Base-by-base conservation (phyloP, 1,140 invertebrate species). In the Thaumetopoea pityocampa region DNA sequence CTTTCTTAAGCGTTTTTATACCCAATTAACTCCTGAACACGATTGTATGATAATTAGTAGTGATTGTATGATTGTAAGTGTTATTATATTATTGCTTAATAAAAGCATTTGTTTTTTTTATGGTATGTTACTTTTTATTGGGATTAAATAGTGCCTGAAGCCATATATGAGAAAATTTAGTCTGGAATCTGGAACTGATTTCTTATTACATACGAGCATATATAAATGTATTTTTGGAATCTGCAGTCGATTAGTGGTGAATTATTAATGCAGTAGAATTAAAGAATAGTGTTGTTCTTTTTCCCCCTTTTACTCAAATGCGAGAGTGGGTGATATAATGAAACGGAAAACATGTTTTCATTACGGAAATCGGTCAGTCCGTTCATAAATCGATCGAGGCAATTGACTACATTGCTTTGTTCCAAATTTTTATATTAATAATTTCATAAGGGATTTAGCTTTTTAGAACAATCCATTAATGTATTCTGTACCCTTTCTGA, bases 381-480 rank as follows among this genome's bases (percentile, higher is more conserved):
- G 19, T 23, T 15, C 20, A 18, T 35, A 35, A 35, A 35, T 15
- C 33, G 20, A 33, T 35, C 16, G 9, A 20, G 33, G 22, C 20
- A 35, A 24, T 35, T 24, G 22, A 35, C 15, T 35, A 35, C 24
- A 23, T 24, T 35, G 19, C 33, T 23, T 35, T 35, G 20, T 35
- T 23, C 12, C 7, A 15, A 35, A 35, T 20, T 35, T 35, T 15
- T 5, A 8, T 24, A 35, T 22, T 24, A 3, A 29, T 15, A 8
- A n/a, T 8, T 24, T 15, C 5, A 2, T 16, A 23, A 19, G 14
- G 10, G 10, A 15, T 32, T 32, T 16, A 18, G 14, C 6, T 32
- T 17, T 16, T 14, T 12, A n/a, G 23, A 20, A 23, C n/a, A 35
- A 16, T 14, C n/a, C 19, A 9, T 9, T 23, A 35, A 24, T 35